Evolutionary conservation across 30 jellyfish, hydroid and myxozoan species (phyloP), one percentile per base, ranked within the genome.

Genomic region (Pelagia noctiluca): DNA sequence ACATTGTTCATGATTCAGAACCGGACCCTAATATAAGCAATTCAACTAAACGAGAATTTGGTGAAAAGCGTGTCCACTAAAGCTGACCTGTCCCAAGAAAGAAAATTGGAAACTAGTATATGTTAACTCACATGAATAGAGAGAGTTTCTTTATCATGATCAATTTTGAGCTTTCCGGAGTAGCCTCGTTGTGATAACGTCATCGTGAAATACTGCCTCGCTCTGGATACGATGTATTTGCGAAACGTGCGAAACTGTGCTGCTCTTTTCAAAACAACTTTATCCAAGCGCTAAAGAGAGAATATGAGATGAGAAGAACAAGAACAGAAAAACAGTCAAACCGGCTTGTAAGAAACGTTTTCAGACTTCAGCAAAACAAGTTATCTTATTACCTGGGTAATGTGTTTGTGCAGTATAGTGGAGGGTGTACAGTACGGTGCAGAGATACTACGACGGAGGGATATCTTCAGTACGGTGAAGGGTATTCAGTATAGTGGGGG

Each of bases 171-270:
- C 29, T 80, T 75, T 2, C 99, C 99, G 30, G 89, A 64, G 73
- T 84, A 96, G 31, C 99, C 99, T 65, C 99, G 82, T 50, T 96
- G 98, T 2, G 99, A 94, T 5, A 94, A 90, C 60, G 84, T 46
- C 99, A 94, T 94, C 13, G 78, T 75, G 80, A 94, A 94, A 60
- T 94, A 86, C 32, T 69, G 66, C 42, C 76, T 72, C 47, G 99
- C 99, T 37, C 99, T 97, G 8, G 48, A 35, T 0, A 89, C 83
- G 29, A 94, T 79, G 83, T 73, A 84, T 66, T 83, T 50, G 34
- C 92, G 85, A 64, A 94, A 94, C 33, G 69, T 79, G n/a, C 49
- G 86, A 63, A 88, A 94, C 35, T 89, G 94, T 49, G 53, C 71
- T 33, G 94, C 92, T 38, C 99, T 88, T 49, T 96, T 84, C 57